Percentiles rank a stretch among this genome's conserved stretches.
Evolutionary conservation across 2,888 invertebrate species (phyloP).

Genomic region (Andricus curvator): DNA sequence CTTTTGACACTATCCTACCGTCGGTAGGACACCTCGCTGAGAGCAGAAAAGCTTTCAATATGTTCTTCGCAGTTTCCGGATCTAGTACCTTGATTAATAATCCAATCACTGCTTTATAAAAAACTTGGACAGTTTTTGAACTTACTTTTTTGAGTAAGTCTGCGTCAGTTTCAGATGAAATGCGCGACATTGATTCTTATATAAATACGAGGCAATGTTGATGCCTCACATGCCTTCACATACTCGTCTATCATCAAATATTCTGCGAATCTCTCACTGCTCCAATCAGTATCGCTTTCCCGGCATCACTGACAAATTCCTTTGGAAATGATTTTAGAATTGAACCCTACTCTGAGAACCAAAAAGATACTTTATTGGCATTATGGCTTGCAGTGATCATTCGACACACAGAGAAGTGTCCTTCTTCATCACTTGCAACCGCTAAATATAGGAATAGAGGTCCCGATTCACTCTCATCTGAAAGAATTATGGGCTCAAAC

Average conservation of each 20-base stretch:
- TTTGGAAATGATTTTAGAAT: background rate
- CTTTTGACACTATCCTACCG: background rate
- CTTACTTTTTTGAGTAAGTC: background rate
- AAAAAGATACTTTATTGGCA: background rate
- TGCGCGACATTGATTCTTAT: background rate
- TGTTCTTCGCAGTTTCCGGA: background rate
- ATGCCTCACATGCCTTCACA: background rate
- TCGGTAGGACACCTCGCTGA: background rate
- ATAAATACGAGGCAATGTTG: background rate
- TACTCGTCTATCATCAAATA: background rate
- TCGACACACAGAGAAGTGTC: background rate
- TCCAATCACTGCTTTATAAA: too few relatives aligned
- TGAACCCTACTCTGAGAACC: background rate
- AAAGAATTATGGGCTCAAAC: too few relatives aligned
- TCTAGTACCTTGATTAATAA: background rate
- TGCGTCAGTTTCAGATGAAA: background rate
- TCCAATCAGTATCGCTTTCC: background rate
- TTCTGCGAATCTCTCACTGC: background rate
- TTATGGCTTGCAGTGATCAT: conserved; percentile 1
- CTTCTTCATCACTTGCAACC: background rate
- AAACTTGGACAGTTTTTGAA: background rate
- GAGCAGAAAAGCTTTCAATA: background rate
- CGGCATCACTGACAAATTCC: background rate
- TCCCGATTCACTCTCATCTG: background rate
- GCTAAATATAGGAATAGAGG: background rate